Percentiles rank a stretch among this genome's conserved stretches.
These are phyloP conservation scores for Tanypteryx hageni DNA, from an alignment of 2,888 invertebrate genomes.

Conservation along the genomic window DNA sequence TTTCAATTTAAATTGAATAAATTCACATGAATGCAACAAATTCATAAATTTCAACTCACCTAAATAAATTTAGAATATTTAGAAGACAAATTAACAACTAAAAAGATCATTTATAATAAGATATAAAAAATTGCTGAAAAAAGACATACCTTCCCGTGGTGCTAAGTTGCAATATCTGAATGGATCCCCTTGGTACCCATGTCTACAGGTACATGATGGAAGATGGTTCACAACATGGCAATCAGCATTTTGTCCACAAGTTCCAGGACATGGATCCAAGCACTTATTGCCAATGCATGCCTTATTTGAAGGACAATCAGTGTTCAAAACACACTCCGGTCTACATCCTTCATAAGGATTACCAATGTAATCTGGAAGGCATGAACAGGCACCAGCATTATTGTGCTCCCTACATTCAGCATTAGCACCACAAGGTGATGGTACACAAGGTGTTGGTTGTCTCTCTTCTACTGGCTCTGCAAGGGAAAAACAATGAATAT, in stretches of 20 bases:
- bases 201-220: constrained; percentile 82
- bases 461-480: constrained; percentile 72
- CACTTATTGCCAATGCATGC: constrained; percentile 85
- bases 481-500: not conserved
- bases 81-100: not conserved
- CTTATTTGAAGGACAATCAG: constrained; percentile 82
- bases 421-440: constrained; percentile 90
- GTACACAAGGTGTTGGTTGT: constrained; percentile 81
- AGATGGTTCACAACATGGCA: constrained; percentile 86
- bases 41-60: not conserved
- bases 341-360: constrained; percentile 82
- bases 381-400: constrained; percentile 84
- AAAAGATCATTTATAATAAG: not conserved
- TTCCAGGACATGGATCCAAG: constrained; percentile 83
- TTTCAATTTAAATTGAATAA: not conserved
- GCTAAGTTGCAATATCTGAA: constrained; percentile 74
- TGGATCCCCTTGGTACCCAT: constrained; percentile 72
- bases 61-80: not conserved
- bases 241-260: constrained; percentile 84
- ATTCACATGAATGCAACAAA: not conserved
- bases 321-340: constrained; percentile 84
- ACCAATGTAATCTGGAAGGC: constrained; percentile 81
- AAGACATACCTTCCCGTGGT: constrained; percentile 72
- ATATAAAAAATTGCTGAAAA: not conserved
- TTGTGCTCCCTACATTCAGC: constrained; percentile 86